These are phyloP conservation scores for Siphamia tubifer DNA, from an alignment of 2,113 vertebrate species.

Conservation along the genomic window DNA sequence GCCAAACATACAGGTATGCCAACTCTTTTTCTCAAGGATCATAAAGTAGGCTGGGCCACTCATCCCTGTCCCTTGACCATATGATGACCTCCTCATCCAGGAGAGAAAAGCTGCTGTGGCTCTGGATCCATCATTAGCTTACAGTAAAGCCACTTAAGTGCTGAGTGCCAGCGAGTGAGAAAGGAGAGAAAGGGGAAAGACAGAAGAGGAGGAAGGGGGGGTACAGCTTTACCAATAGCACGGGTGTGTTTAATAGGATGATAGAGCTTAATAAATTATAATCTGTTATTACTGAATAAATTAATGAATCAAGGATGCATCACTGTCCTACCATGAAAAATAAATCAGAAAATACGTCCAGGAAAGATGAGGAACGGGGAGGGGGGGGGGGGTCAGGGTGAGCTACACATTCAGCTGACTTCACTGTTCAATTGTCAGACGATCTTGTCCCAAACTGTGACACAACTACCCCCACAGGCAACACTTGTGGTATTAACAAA, in stretches of 20 bases:
- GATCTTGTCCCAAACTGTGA: too few species aligned
- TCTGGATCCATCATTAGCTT: constrained; percentile 57
- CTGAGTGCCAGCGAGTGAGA: too few species aligned
- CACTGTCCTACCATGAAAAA: background rate
- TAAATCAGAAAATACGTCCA: background rate
- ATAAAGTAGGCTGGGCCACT: constrained; percentile 15
- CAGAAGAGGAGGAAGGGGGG: background rate
- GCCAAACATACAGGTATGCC: background rate
- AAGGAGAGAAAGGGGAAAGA: background rate
- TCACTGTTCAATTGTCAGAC: background rate
- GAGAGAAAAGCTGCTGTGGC: constrained; percentile 27
- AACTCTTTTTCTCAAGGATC: background rate
- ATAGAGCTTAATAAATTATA: constrained; percentile 24
- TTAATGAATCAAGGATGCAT: background rate
- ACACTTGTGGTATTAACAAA: background rate
- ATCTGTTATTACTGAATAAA: constrained; percentile 16
- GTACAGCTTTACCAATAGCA: constrained; percentile 7
- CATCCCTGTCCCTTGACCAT: constrained; percentile 6
- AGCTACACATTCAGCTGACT: background rate
- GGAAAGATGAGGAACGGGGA: background rate
- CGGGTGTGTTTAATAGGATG: constrained; percentile 5
- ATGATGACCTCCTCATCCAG: constrained; percentile 32
- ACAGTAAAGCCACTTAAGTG: constrained; percentile 65
- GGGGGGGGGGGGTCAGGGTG: background rate
- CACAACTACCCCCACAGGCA: background rate